Evolutionary conservation across 2,113 vertebrate genomes (phyloP).

Genomic region (Orycteropus afer): DNA sequence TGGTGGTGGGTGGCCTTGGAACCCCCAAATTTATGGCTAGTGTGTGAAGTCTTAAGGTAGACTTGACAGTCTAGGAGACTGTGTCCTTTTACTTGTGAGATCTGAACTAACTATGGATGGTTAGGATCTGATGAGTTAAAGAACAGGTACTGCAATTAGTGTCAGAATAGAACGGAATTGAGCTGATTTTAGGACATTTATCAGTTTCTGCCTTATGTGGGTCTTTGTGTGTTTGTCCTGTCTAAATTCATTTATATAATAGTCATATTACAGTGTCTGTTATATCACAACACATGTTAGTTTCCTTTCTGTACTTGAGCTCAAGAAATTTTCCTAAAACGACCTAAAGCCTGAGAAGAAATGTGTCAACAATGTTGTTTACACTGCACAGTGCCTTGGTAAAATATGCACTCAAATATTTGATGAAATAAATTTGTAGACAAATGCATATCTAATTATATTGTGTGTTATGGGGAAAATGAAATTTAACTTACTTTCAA

Average conservation of each 20-base stretch:
- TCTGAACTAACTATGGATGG: neutral
- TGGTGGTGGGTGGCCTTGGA: too few relatives aligned
- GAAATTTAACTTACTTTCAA: neutral
- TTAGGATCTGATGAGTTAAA: neutral
- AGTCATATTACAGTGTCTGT: neutral
- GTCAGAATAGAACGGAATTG: neutral
- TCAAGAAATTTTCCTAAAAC: neutral
- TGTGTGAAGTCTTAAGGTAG: too few relatives aligned
- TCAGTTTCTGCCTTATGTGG: neutral
- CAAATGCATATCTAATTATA: neutral
- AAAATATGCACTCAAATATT: slow-evolving; percentile 16
- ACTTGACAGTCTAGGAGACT: neutral
- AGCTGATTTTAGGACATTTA: neutral
- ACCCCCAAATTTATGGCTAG: too few relatives aligned
- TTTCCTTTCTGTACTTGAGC: neutral
- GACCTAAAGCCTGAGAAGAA: neutral
- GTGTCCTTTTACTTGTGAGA: neutral
- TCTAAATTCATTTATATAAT: neutral
- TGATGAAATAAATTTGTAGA: neutral
- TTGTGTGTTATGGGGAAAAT: neutral
- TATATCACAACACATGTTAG: neutral
- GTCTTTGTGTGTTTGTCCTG: neutral
- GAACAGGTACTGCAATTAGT: neutral
- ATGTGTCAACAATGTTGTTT: neutral
- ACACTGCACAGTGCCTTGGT: neutral